These are phyloP conservation scores for Hephaestus fuliginosus DNA, from an alignment of 2,797 vertebrate genomes.

Conservation along the genomic window DNA sequence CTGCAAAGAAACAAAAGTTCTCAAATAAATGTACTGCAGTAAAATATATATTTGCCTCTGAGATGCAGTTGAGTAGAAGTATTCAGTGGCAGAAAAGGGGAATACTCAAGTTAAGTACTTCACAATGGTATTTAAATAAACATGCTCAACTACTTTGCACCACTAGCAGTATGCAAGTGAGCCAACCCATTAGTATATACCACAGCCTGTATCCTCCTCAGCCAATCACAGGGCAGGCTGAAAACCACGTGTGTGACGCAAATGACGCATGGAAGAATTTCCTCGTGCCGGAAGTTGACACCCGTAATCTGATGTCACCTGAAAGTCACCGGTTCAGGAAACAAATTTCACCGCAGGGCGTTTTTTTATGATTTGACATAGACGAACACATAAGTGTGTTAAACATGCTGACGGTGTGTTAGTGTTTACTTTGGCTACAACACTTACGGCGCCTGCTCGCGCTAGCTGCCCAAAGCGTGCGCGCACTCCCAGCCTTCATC, in stretches of 20 bases:
- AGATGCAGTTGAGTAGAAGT: no score
- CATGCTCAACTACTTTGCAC: no score
- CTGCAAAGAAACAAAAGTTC: no score
- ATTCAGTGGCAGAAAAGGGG: no score
- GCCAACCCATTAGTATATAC: no score
- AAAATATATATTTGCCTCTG: no score
- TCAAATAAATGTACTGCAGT: no score
- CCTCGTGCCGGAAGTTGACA: constrained; percentile 48
- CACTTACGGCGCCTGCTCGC: not conserved
- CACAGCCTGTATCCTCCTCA: not conserved
- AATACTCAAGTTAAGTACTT: no score
- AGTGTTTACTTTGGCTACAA: not conserved
- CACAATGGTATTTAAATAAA: no score
- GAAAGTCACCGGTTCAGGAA: constrained; percentile 58
- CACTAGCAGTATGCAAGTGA: no score
- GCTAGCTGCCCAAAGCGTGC: not conserved
- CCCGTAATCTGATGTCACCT: constrained; percentile 11
- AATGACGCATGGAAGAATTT: not conserved
- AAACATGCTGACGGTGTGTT: not conserved
- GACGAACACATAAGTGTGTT: not conserved
- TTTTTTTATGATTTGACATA: not conserved
- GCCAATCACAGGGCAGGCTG: constrained; percentile 34
- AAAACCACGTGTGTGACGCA: constrained; percentile 46
- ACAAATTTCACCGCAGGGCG: no score
- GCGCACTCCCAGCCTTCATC: not conserved